phyloP scores from a whole-genome alignment of 2,797 vertebrate species.

The Clarias laeviceps region DNA sequence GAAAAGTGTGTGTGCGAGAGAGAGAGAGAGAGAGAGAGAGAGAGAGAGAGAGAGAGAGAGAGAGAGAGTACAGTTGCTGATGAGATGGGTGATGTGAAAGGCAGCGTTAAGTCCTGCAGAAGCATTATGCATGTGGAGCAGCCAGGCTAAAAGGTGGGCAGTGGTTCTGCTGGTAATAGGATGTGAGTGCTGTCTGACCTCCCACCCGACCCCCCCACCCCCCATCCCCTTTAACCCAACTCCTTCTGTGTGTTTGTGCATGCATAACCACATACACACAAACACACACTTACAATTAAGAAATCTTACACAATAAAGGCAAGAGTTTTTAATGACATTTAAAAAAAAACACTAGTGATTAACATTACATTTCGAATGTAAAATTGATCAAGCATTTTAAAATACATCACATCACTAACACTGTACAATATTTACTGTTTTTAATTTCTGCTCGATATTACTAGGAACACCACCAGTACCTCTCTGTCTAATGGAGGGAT shows the following conservation, averaged over 20 bases:
- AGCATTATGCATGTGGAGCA: slow-evolving; percentile 32
- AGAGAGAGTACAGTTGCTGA: background rate
- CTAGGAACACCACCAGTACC: background rate
- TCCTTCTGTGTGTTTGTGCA: background rate
- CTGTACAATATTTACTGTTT: background rate
- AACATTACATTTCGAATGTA: background rate
- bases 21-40: background rate
- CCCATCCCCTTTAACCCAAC: slow-evolving; percentile 31
- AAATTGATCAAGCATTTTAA: background rate
- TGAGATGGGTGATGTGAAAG: slow-evolving; percentile 14
- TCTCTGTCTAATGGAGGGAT: background rate
- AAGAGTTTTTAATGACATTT: background rate
- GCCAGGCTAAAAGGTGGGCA: slow-evolving; percentile 43
- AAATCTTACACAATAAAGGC: background rate
- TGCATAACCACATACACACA: background rate
- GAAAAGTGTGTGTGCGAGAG: background rate
- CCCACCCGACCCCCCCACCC: too few relatives aligned
- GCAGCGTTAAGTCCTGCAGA: slow-evolving; percentile 24
- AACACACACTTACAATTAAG: background rate
- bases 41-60: background rate
- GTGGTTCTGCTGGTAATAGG: slow-evolving; percentile 44
- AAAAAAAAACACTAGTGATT: background rate
- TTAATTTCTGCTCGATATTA: background rate
- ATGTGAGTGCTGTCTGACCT: slow-evolving; percentile 41
- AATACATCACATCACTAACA: background rate